phyloP scores from a whole-genome alignment of 2,888 invertebrate species.

The Drymonia ruficornis region DNA sequence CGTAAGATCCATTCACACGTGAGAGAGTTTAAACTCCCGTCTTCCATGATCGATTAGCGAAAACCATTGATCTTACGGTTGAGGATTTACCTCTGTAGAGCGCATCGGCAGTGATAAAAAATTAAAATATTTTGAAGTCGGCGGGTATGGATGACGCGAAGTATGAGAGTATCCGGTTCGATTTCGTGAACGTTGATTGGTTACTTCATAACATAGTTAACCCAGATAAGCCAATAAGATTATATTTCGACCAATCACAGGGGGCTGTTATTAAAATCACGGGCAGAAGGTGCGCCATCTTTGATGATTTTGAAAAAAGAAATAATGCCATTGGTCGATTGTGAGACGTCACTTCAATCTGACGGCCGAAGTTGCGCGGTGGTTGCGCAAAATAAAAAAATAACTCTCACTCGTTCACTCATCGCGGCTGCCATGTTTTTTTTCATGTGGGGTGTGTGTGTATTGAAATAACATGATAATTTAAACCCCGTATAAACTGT shows the following conservation, averaged over 20 bases:
- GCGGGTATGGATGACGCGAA: slow-evolving; percentile 58
- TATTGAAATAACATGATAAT: slow-evolving; percentile 77
- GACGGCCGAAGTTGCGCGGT: slow-evolving; percentile 47
- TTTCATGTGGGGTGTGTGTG: slow-evolving; percentile 88
- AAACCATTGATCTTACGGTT: too few species aligned
- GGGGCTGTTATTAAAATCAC: slow-evolving; percentile 49
- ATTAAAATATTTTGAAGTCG: slow-evolving; percentile 41
- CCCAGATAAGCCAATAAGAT: slow-evolving; percentile 55
- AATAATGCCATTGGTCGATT: slow-evolving; percentile 67
- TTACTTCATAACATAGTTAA: slow-evolving; percentile 12
- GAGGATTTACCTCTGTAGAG: too few species aligned
- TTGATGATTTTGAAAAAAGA: slow-evolving; percentile 62
- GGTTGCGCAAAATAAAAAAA: slow-evolving; percentile 79
- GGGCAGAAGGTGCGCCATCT: slow-evolving; percentile 66
- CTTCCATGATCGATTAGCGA: too few species aligned
- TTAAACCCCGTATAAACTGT: slow-evolving; percentile 73
- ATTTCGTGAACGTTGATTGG: slow-evolving; percentile 51
- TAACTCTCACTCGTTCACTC: slow-evolving; percentile 74
- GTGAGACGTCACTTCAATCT: slow-evolving; percentile 71
- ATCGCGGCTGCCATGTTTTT: slow-evolving; percentile 90
- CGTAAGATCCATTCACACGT: too few species aligned
- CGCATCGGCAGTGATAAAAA: too few species aligned
- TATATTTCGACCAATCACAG: slow-evolving; percentile 63
- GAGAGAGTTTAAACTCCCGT: too few species aligned
- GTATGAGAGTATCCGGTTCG: slow-evolving; percentile 42